phyloP scores from a whole-genome alignment of 1,140 invertebrate species.

The Schmidtea mediterranea region DNA sequence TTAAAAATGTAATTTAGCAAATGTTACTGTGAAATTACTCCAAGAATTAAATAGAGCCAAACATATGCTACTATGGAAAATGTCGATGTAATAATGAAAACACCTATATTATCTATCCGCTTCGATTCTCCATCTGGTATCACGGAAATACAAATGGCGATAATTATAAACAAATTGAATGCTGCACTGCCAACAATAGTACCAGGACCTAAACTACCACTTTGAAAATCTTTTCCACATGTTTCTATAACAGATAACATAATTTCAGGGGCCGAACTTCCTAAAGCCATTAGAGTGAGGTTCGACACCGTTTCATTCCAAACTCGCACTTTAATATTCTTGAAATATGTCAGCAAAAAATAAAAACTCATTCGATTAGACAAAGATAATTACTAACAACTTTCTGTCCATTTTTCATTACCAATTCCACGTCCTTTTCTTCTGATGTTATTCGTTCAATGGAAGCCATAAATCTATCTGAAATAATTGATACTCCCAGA shows the following conservation, averaged over 20 bases:
- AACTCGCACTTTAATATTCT: slow-evolving; percentile 14
- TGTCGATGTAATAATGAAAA: slow-evolving; percentile 24
- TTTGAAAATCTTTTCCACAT: slow-evolving; percentile 7
- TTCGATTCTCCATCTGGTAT: slow-evolving; percentile 15
- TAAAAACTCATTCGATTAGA: too few species aligned
- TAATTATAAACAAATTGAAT: slow-evolving; percentile 29
- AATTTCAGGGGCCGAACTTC: slow-evolving; percentile 31
- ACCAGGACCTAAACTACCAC: slow-evolving; percentile 18
- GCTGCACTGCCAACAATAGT: slow-evolving; percentile 32
- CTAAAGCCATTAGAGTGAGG: slow-evolving; percentile 31
- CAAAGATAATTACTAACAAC: not conserved
- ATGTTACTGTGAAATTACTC: slow-evolving; percentile 13
- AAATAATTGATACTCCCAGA: slow-evolving; percentile 34
- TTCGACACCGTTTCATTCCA: slow-evolving; percentile 34
- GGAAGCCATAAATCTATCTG: slow-evolving; percentile 36
- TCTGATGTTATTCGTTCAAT: slow-evolving; percentile 36
- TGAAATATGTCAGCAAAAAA: too few species aligned
- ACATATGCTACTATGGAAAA: slow-evolving; percentile 31
- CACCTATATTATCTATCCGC: slow-evolving; percentile 24
- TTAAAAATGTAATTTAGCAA: not conserved
- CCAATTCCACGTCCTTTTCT: not conserved
- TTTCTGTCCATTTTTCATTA: not conserved
- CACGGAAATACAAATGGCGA: slow-evolving; percentile 20
- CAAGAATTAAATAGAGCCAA: slow-evolving; percentile 23
- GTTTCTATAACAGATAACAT: slow-evolving; percentile 29